These are phyloP conservation scores for Nysson spinosus DNA, from an alignment of 2,888 invertebrate genomes.

Conservation along the genomic window DNA sequence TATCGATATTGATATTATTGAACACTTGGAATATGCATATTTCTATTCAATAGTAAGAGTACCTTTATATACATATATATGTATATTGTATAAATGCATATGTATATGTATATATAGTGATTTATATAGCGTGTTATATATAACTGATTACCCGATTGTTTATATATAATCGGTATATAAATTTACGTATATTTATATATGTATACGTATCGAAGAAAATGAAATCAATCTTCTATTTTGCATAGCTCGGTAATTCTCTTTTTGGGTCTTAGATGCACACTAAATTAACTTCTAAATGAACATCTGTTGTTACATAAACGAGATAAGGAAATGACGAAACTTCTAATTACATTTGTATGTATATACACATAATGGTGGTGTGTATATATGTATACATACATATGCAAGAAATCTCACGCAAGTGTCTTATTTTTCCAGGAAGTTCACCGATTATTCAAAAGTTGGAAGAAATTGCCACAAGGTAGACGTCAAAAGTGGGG, in stretches of 20 bases:
- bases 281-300: conserved; percentile 68
- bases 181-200: conserved; percentile 70
- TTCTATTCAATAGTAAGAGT: conserved; percentile 74
- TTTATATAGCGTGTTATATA: conserved; percentile 69
- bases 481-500: conserved; percentile 4
- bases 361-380: conserved; percentile 62
- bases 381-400: conserved; percentile 65
- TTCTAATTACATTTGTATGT: conserved; percentile 68
- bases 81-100: conserved; percentile 61
- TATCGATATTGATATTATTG: conserved; percentile 75
- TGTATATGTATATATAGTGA: conserved; percentile 63
- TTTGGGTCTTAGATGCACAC: conserved; percentile 73
- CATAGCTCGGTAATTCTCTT: conserved; percentile 75
- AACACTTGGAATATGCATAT: conserved; percentile 74
- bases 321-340: conserved; percentile 53
- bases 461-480: conserved; percentile 60
- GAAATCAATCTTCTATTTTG: conserved; percentile 76
- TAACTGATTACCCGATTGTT: conserved; percentile 71
- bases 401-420: conserved; percentile 71
- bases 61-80: conserved; percentile 67
- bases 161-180: conserved; percentile 66
- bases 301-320: conserved; percentile 64
- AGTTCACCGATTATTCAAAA: conserved; percentile 56
- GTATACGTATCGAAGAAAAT: conserved; percentile 66
- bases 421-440: conserved; percentile 71